Conservation (phyloP, 2,113 vertebrate species). For the Mastomys coucha region DNA sequence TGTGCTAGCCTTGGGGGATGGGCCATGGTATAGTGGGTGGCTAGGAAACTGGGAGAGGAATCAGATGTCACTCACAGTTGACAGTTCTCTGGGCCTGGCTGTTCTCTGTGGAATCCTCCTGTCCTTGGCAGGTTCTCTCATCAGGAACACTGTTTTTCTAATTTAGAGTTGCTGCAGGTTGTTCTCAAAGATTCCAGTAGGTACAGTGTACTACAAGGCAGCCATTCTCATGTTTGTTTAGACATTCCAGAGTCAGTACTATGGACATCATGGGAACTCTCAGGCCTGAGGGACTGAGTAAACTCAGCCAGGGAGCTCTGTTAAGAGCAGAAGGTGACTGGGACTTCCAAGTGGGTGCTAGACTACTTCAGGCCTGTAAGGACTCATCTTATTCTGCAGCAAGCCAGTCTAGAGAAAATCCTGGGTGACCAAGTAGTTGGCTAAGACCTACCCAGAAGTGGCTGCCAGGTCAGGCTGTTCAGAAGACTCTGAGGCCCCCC, state of each 20-base stretch:
- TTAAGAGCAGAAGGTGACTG: background rate
- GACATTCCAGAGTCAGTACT: fast-evolving
- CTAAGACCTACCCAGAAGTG: fast-evolving
- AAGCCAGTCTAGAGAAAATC: background rate
- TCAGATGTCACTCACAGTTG: background rate
- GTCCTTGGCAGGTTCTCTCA: background rate
- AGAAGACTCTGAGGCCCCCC: fast-evolving
- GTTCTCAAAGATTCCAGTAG: background rate
- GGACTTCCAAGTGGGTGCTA: background rate
- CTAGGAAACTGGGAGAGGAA: background rate
- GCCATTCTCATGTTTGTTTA: fast-evolving
- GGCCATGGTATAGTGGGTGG: fast-evolving
- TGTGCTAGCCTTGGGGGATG: background rate
- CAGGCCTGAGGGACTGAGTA: fast-evolving
- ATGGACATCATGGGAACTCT: background rate
- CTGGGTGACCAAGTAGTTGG: background rate
- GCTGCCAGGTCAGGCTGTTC: background rate
- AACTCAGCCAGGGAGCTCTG: fast-evolving
- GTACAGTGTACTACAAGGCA: fast-evolving
- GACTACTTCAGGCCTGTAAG: fast-evolving
- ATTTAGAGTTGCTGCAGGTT: fast-evolving
- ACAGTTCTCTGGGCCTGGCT: background rate
- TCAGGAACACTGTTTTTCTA: fast-evolving
- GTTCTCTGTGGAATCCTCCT: background rate
- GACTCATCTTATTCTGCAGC: fast-evolving